Evolutionary conservation across 1,140 invertebrate species (phyloP).

Genomic region (Lepeophtheirus salmonis): DNA sequence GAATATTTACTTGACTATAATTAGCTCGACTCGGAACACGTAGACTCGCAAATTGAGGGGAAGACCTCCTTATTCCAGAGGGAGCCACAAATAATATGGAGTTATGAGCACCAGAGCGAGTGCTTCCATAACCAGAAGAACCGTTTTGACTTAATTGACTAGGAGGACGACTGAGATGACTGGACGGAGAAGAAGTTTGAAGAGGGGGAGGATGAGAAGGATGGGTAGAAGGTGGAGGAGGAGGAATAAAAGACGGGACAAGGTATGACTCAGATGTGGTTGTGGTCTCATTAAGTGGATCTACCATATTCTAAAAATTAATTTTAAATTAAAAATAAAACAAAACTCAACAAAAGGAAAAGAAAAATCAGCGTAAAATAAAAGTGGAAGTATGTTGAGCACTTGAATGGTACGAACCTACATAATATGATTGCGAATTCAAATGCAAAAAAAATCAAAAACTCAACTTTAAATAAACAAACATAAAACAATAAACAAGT

Average conservation of each 20-base stretch:
- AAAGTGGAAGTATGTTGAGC: too few species aligned
- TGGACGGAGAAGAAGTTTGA: slow-evolving; percentile 16
- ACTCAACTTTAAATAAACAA: too few species aligned
- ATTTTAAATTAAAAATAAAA: slow-evolving; percentile 21
- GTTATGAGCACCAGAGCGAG: slow-evolving; percentile 29
- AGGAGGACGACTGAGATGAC: slow-evolving; percentile 26
- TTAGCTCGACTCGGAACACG: not conserved
- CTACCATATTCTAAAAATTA: slow-evolving; percentile 13
- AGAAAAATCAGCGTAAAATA: too few species aligned
- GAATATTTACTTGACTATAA: too few species aligned
- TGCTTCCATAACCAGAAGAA: slow-evolving; percentile 40
- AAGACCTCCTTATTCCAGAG: not conserved
- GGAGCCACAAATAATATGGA: not conserved
- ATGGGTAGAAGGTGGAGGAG: too few species aligned
- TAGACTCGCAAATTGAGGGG: not conserved
- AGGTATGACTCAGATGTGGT: not conserved
- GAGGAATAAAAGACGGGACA: slow-evolving; percentile 7
- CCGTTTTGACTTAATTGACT: slow-evolving; percentile 33
- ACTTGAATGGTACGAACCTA: too few species aligned
- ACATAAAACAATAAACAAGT: too few species aligned
- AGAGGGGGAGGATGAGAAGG: slow-evolving; percentile 16
- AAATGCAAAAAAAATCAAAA: not conserved
- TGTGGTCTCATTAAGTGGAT: slow-evolving; percentile 8
- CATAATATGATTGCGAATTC: not conserved
- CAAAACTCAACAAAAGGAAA: not conserved